Evolutionary conservation across 2,797 vertebrate genomes (phyloP).

Genomic region (Gila robusta): DNA sequence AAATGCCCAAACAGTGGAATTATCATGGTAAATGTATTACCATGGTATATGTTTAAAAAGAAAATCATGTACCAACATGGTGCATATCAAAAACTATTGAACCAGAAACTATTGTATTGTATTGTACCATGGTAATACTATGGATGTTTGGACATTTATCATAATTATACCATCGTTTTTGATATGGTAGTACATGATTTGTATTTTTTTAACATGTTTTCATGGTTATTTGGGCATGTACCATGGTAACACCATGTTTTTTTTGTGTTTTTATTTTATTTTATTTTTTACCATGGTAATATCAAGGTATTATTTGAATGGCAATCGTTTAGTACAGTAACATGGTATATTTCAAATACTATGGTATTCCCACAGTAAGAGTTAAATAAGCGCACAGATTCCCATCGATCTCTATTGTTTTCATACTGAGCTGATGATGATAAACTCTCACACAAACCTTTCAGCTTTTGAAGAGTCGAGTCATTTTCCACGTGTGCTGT

Average conservation of each 20-base stretch:
- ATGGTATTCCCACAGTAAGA: not conserved
- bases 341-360: not conserved
- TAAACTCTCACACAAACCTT: not conserved
- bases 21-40: not conserved
- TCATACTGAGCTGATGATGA: not conserved
- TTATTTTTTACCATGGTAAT: not conserved
- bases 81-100: not conserved
- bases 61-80: not conserved
- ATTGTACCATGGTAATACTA: not conserved
- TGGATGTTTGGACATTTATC: not conserved
- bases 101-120: not conserved
- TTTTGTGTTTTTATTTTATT: too few species aligned
- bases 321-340: not conserved
- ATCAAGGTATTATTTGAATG: not conserved
- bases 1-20: too few species aligned
- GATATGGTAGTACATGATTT: not conserved
- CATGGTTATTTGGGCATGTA: not conserved
- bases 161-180: not conserved
- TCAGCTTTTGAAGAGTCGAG: not conserved
- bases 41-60: not conserved
- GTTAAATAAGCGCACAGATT: not conserved
- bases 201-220: not conserved
- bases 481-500: not conserved
- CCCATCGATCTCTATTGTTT: not conserved
- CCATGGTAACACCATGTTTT: not conserved